Base-by-base conservation (phyloP, 2,797 vertebrate species). In the Heterohyrax brucei region DNA sequence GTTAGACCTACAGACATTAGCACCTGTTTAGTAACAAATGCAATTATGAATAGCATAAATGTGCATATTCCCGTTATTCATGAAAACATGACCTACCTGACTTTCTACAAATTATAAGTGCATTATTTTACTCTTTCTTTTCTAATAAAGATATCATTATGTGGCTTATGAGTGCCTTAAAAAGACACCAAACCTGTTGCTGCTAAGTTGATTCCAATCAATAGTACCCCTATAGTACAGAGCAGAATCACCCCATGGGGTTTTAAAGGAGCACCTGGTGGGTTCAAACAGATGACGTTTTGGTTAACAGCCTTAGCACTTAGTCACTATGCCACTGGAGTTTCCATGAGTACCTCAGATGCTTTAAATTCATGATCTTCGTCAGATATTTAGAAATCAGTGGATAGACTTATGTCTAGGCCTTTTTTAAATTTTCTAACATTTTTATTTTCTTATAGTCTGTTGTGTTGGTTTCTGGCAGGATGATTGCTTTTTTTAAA, bases 71-170 rank as follows among this genome's bases (percentile, higher is more conserved):
- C 4, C 33, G 19, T 7, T 70, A 19, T 9, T 26, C 14, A 78
- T 84, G 39, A 89, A 68, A 82, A 2, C 18, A 33, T 48, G 56
- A 86, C 39, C 28, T 18, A 5, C 50, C 90, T 22, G 61, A 56
- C 26, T 84, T 92, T 85, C 89, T 75, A 80, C 86, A 96, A 93
- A 73, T 14, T 75, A 46, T 33, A 66, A 84, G n/a, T 30, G 44
- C 26, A 6, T 1, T 79, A 18, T 90, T 82, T 92, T 28, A 44
- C 44, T 79, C 14, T 75, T 87, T 44, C 44, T 28, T 88, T 59
- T 30, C 53, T 80, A 80, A 50, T 76, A 33, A 14, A 0, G 39
- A 66, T 33, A 21, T 46, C 26, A 72, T 1, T 2, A 1, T 16
- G 59, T 81, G 16, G 76, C 13, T 21, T 61, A 48, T 1, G 12